Conservation (phyloP, 37 sponge, comb jelly and placozoan species). For the Spongia lamella region DNA sequence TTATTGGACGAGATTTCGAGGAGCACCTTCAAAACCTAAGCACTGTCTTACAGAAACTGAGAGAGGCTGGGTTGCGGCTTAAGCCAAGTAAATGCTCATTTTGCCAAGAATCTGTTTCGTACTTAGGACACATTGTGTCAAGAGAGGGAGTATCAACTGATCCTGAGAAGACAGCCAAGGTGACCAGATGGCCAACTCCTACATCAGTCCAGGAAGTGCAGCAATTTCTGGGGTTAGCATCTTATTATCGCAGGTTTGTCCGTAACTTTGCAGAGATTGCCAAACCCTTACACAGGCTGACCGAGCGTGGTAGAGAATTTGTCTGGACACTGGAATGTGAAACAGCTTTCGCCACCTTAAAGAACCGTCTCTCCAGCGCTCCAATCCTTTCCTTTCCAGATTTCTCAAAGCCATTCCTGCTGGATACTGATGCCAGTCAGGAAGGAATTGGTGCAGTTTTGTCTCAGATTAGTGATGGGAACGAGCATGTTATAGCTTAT, state of each 20-base stretch:
- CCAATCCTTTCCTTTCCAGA: constrained; percentile 27
- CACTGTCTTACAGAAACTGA: constrained; percentile 3
- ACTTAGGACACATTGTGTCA: constrained; percentile 25
- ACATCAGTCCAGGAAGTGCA: constrained; percentile 3
- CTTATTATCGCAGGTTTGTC: constrained; percentile 22
- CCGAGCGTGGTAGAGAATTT: neutral
- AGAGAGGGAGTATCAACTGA: constrained; percentile 5
- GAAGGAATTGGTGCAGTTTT: constrained; percentile 25
- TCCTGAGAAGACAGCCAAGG: constrained; percentile 2
- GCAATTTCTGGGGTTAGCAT: constrained; percentile 14
- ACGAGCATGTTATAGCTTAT: constrained; percentile 12
- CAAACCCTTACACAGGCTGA: constrained; percentile 14
- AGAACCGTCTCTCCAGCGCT: neutral
- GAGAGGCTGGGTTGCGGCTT: constrained; percentile 8
- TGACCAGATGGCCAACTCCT: constrained; percentile 20
- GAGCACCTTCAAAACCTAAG: constrained; percentile 12
- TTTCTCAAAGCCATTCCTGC: neutral
- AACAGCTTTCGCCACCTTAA: constrained; percentile 11
- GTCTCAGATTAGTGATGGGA: constrained; percentile 19
- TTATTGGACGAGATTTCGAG: constrained; percentile 2
- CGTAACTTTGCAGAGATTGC: constrained; percentile 9
- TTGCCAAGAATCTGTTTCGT: constrained; percentile 6
- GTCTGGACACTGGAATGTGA: constrained; percentile 3
- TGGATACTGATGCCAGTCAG: constrained; percentile 30
- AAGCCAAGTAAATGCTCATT: constrained; percentile 21